Evolutionary conservation across 2,113 vertebrate genomes (phyloP), one percentile per base, ranked within the genome.

Genomic region (Aythya baeri): DNA sequence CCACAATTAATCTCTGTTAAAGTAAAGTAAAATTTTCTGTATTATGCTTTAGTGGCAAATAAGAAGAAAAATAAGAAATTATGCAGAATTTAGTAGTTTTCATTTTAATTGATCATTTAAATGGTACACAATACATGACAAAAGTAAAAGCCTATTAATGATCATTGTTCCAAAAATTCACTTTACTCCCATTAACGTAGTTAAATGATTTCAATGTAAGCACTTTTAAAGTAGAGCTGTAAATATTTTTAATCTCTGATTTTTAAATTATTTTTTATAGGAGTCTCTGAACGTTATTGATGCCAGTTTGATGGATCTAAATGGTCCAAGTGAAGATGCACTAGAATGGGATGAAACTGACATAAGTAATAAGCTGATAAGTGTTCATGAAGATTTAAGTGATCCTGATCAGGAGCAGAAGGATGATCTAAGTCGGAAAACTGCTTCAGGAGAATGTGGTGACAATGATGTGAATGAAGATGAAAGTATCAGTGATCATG

Each of bases 321-420:
- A 98, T 89, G 98, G 97, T 70, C 91, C 97, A 34, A 97, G 72
- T 36, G 99, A 99, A 73, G 99, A 99, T 95, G 99, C 98, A 50
- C 98, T 99, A 94, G 99, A 99, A 95, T 99, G 99, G 99, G 99
- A 99, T 89, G 99, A 99, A 94, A 99, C 98, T 8, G 99, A 99
- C 77, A 99, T 99, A 96, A 98, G 97, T 95, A 98, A 98, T 88
- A 98, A 98, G 55, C 83, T 98, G 96, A 98, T 99, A 85, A 98
- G 99, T 97, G 95, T 98, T 59, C 97, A 98, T 46, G 92, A 98
- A 84, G 98, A 99, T 34, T 90, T 96, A 49, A 97, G 70, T 91
- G 98, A 98, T 61, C 97, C 96, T 55, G 98, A 98, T 90, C 97
- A 98, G 32, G 98, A 97, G 31, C 89, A 94, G 27, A 96, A 97